Conservation (phyloP, 2,888 invertebrate species). For the Leptogaster cylindrica region DNA sequence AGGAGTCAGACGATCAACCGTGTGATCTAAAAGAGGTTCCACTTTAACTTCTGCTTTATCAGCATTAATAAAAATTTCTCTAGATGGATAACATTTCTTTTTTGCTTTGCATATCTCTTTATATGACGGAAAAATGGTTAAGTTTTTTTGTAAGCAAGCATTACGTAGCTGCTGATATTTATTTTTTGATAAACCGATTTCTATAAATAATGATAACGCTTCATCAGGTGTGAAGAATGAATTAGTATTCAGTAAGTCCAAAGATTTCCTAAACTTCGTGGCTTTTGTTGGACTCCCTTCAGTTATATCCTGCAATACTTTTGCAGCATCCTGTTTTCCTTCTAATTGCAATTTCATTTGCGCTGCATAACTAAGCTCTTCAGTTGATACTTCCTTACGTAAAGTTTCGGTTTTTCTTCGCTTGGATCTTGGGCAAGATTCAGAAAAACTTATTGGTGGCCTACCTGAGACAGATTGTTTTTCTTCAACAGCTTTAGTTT, state of each 20-base stretch:
- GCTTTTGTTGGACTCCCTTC: not conserved
- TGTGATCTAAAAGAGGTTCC: conserved; percentile 5
- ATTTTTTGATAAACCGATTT: not conserved
- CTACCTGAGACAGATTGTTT: not conserved
- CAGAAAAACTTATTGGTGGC: not conserved
- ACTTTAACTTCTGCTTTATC: not conserved
- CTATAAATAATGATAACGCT: not conserved
- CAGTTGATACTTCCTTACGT: not conserved
- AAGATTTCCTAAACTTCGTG: not conserved
- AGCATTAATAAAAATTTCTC: not conserved
- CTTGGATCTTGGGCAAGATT: not conserved
- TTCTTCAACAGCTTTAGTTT: not conserved
- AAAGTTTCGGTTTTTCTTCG: not conserved
- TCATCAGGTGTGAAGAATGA: not conserved
- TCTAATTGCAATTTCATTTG: conserved; percentile 12
- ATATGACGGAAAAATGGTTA: not conserved
- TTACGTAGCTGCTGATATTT: not conserved
- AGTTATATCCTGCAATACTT: conserved; percentile 14
- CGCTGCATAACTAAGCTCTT: conserved; percentile 25
- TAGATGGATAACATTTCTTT: not conserved
- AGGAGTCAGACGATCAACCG: conserved; percentile 8
- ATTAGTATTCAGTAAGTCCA: not conserved
- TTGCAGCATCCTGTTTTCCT: conserved; percentile 5
- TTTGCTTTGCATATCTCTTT: not conserved
- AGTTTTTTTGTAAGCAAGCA: not conserved